Evolutionary conservation across 2,888 invertebrate genomes (phyloP), one percentile per base, ranked within the genome.

Genomic region (Drosophila paucipuncta): DNA sequence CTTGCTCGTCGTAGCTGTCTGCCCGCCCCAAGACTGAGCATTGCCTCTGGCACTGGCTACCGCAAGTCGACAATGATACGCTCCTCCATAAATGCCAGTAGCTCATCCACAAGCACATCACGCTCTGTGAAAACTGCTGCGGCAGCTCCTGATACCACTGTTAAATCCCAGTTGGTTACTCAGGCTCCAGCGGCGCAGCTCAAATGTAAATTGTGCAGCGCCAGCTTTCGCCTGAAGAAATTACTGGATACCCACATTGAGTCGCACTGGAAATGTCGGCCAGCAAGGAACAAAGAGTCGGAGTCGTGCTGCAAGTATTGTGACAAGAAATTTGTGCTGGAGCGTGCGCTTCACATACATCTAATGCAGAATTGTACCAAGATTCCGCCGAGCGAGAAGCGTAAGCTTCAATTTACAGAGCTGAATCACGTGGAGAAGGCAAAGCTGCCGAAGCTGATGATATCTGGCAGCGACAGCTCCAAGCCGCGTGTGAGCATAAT

Each of bases 321-420:
- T 61, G 92, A 92, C 76, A 93, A 92, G 59, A 91, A 89, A 57
- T 92, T 92, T 53, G 92, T 91, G 1, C 70, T 92, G 52, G 74
- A 85, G 18, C 91, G 91, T 18, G 91, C 93, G 0, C 76, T 92
- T 5, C 87, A 89, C 64, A 92, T 92, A 52, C 92, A 92, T 67
- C 80, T 92, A 22, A 76, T 92, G 80, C 87, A 92, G 68, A 92
- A 92, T 33, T 92, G 92, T 63, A 75, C 82, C 30, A 92, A 92
- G 76, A 92, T 92, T 68, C 92, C 92, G 10, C 92, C 92, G 13
- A 68, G 65, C 0, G 92, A 92, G 4, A 92, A 92, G 68, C 91
- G 91, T 28, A 92, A 92, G 35, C 80, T 92, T 1, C 58, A 90
- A 28, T 92, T 76, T 25, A 91, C 92, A 0, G 92, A 92, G 53